These are phyloP conservation scores for Pipa parva DNA, from an alignment of 2,113 vertebrate genomes.

Conservation along the genomic window DNA sequence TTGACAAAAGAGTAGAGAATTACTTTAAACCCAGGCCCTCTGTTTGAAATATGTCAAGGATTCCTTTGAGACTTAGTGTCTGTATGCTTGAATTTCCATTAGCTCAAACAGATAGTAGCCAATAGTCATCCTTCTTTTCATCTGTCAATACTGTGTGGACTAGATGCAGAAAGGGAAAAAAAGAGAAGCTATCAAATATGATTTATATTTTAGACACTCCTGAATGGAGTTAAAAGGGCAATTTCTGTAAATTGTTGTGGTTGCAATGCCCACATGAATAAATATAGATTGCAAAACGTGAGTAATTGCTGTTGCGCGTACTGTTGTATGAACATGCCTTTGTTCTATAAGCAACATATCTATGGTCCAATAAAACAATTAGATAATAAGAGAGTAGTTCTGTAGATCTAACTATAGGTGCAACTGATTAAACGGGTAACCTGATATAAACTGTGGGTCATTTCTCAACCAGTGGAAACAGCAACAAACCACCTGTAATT, in stretches of 20 bases:
- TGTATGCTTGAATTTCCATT: constrained; percentile 25
- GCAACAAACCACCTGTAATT: neutral
- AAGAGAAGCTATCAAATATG: neutral
- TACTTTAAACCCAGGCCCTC: constrained; percentile 5
- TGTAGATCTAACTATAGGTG: too few species aligned
- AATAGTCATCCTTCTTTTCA: constrained; percentile 17
- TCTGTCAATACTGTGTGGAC: constrained; percentile 19
- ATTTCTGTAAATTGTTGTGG: neutral
- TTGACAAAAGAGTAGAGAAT: constrained; percentile 36
- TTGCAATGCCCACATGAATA: constrained; percentile 11
- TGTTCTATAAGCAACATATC: too few species aligned
- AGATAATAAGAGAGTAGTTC: too few species aligned
- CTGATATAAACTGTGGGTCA: too few species aligned
- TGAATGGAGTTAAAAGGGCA: neutral
- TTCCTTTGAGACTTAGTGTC: constrained; percentile 5
- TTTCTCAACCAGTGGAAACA: constrained; percentile 10
- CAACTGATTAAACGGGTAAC: too few species aligned
- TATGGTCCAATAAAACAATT: too few species aligned
- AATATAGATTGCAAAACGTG: constrained; percentile 5
- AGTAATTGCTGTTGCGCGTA: neutral
- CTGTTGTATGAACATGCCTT: too few species aligned
- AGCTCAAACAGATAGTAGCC: constrained; percentile 3
- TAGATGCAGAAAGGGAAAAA: neutral
- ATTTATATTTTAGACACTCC: constrained; percentile 4
- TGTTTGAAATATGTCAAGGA: constrained; percentile 4